Evolutionary conservation across 2,888 invertebrate species (phyloP).

Genomic region (Himalopsyche anomala): DNA sequence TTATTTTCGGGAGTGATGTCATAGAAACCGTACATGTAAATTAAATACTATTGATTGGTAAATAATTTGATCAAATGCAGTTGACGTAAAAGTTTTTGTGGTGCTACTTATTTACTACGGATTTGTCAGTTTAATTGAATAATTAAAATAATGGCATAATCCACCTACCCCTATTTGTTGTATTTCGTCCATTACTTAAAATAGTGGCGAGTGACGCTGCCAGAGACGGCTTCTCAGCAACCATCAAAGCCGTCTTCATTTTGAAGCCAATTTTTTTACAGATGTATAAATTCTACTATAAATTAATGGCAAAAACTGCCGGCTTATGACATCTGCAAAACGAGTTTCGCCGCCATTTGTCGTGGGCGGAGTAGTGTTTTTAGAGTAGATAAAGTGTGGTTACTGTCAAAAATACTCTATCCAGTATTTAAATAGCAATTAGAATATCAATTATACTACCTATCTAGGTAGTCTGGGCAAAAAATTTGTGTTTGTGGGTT

Average conservation of each 20-base stretch:
- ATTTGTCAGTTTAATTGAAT: not conserved
- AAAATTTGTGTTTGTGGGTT: too few relatives aligned
- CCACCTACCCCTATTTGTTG: conserved; percentile 84
- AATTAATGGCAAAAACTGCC: conserved; percentile 27
- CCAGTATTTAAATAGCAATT: too few relatives aligned
- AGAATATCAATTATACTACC: too few relatives aligned
- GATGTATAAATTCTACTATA: not conserved
- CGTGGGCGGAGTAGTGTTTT: conserved; percentile 11
- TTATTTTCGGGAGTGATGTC: not conserved
- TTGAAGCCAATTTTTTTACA: conserved; percentile 66
- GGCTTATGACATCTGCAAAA: conserved; percentile 41
- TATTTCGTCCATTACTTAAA: conserved; percentile 90
- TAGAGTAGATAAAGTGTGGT: not conserved
- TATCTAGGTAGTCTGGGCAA: too few relatives aligned
- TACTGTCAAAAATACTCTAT: not conserved
- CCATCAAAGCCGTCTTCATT: conserved; percentile 95
- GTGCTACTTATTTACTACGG: not conserved
- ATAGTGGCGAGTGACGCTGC: conserved; percentile 96
- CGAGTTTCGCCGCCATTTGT: conserved; percentile 45
- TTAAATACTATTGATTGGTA: not conserved
- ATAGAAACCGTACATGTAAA: not conserved
- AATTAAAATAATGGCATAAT: conserved; percentile 33
- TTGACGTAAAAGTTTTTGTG: not conserved
- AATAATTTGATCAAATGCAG: not conserved
- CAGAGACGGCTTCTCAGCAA: conserved; percentile 99